phyloP scores from a whole-genome alignment of 2,113 vertebrate genomes.

The Phrynocephalus versicolor region DNA sequence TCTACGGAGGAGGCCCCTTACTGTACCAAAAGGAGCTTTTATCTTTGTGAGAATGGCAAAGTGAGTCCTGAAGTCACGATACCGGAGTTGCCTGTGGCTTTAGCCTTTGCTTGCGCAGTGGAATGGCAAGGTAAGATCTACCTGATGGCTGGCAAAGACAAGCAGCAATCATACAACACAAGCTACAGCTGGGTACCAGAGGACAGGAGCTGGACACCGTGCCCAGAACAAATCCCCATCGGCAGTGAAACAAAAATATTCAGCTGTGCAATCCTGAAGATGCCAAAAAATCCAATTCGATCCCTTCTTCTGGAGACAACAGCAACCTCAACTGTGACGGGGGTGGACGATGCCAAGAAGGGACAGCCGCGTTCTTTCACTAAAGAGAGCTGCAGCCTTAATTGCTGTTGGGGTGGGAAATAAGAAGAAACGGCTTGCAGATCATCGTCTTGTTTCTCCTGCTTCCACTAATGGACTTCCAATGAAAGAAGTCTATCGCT shows the following conservation, averaged over 20 bases:
- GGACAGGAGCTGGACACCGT: constrained; percentile 21
- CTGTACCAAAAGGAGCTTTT: constrained; percentile 79
- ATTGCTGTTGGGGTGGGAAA: constrained; percentile 24
- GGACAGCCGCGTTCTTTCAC: background rate
- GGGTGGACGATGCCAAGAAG: constrained; percentile 17
- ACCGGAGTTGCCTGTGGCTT: constrained; percentile 78
- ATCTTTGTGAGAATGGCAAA: constrained; percentile 78
- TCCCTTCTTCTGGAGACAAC: constrained; percentile 1
- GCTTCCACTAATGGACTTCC: background rate
- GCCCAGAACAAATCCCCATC: constrained; percentile 14
- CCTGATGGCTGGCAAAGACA: constrained; percentile 81
- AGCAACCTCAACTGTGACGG: background rate
- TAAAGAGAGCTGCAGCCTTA: constrained; percentile 4
- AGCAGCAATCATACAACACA: constrained; percentile 77
- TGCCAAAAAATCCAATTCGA: constrained; percentile 16
- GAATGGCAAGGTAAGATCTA: constrained; percentile 82
- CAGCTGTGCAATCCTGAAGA: constrained; percentile 1
- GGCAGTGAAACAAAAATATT: background rate
- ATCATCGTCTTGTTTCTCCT: background rate
- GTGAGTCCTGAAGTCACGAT: constrained; percentile 76
- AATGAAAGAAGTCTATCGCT: background rate
- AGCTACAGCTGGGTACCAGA: constrained; percentile 84
- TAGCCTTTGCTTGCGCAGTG: constrained; percentile 78
- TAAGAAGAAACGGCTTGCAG: background rate
- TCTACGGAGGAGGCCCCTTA: constrained; percentile 78